Base-by-base conservation (phyloP, 2,113 vertebrate species). In the Leptodactylus fuscus region DNA sequence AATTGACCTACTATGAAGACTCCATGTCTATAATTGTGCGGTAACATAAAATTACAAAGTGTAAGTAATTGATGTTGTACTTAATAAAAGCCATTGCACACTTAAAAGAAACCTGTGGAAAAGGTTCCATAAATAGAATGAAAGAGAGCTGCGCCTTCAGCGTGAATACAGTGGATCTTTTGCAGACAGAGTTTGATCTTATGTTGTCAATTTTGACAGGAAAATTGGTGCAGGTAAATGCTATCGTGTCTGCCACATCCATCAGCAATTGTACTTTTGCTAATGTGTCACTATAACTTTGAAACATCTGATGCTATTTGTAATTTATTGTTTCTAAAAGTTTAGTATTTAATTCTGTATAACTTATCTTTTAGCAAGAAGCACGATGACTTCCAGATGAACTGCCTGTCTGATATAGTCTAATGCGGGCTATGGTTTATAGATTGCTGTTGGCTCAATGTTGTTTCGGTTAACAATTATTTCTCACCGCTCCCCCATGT, bases 201-300 rank as follows among this genome's bases (percentile, higher is more conserved):
- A 78, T 85, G 82, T 69, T 85, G 82, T 85, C 82, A 85, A 67
- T 85, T 78, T 44, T 85, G 82, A 85, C 74, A 85, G 60, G 58
- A n/a, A 69, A 85, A 85, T 85, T 78, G 74, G 58, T 78, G 18
- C 73, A 78, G 71, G 58, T 69, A 85, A 85, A 78, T 78, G 82
- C 53, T 78, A 85, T 78, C 74, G 82, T 78, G 82, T 85, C 82
- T 85, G 44, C 82, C 58, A 48, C 73, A 77, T 67, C 55, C 82
- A 85, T 85, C 82, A 78, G 44, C 67, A 32, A 78, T 78, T 60
- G 48, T 67, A 78, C 82, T 78, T 85, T 53, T 78, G 58, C 82
- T 85, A 85, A 85, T 84, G 73, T 85, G 82, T 78, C 74, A 77
- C 27, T 51, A 74, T 9, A 69, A 85, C 82, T 83, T 83, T 83